Base-by-base conservation (phyloP, 2,113 vertebrate genomes). In the Ictidomys tridecemlineatus region DNA sequence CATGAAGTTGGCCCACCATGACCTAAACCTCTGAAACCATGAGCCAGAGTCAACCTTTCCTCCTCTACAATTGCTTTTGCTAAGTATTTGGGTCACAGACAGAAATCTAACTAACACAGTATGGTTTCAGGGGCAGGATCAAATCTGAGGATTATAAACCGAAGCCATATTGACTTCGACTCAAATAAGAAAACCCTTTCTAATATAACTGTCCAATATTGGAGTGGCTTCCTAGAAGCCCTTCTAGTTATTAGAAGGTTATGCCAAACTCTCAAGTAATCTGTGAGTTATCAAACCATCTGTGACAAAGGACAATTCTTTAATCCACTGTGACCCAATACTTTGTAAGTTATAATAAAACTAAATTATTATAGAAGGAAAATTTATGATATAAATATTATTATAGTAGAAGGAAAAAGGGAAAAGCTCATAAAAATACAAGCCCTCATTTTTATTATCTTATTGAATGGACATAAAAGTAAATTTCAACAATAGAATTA, bases 401-500 rank as follows among this genome's bases (percentile, higher is more conserved):
- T 58, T 58, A 22, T 22, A 78, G n/a, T 73, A 78, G 4, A 83
- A 78, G 77, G 65, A 83, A 95, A 79, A 82, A 51, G 37, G 48
- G 63, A 70, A 91, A 84, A 56, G 24, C 37, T 1, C 56, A n/a
- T 51, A 28, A 80, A 83, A 91, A 26, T 42, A 32, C 18, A 72
- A 69, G 30, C 45, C 53, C 70, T 4, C 30, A 58, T 58, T 73
- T 87, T 91, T 48, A 89, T 65, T 53, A 89, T 58, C 58, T 96
- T 73, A 91, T 39, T 87, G 58, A 70, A 79, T 74, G 10, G 34
- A 85, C 24, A 58, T 73, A 96, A 92, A 74, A 42, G 74, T 79
- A 69, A 85, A 89, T 92, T 80, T 92, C 58, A 89, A 26, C 89
- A 92, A n/a, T 8, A 85, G 45, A 95, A 69, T n/a, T 85, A 80